A percentile compares a stretch with the other conserved stretches of the same genome.
Conservation (phyloP, 2,797 vertebrate species). For the Clarias laeviceps region DNA sequence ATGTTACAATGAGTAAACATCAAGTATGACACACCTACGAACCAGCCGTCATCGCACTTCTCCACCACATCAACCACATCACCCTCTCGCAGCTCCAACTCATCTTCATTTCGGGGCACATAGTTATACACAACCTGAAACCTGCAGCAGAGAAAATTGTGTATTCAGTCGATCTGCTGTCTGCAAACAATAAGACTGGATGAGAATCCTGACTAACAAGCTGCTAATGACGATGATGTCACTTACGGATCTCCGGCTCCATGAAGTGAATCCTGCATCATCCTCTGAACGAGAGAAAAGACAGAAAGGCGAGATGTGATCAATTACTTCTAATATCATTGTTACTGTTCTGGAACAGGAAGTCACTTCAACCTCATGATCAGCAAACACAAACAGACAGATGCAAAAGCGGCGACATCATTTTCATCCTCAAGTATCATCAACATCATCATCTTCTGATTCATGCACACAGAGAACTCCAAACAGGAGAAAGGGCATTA, state of each 20-base stretch:
- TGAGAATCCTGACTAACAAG: neutral
- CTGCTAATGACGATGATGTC: neutral
- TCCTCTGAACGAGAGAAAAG: constrained; percentile 60
- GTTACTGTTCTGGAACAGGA: neutral
- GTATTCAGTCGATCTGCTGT: neutral
- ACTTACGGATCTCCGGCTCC: constrained; percentile 79
- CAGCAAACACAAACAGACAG: constrained; percentile 27
- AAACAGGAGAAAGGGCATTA: constrained; percentile 41
- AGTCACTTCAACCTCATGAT: constrained; percentile 43
- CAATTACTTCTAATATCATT: neutral
- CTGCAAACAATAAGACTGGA: neutral
- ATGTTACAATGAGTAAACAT: constrained; percentile 18
- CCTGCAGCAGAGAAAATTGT: constrained; percentile 67
- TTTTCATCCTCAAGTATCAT: neutral
- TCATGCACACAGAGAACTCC: constrained; percentile 43
- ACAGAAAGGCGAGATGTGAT: constrained; percentile 23
- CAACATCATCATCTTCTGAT: constrained; percentile 8
- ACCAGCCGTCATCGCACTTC: constrained; percentile 98
- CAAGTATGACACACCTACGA: constrained; percentile 82
- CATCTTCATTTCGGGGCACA: constrained; percentile 92
- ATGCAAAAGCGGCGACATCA: neutral
- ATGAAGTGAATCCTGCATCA: constrained; percentile 74
- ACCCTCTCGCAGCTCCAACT: constrained; percentile 96
- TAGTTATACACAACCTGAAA: constrained; percentile 98
- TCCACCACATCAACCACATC: constrained; percentile 97